Conservation (phyloP, 2,888 invertebrate genomes). For the Tricholauxania praeusta region DNA sequence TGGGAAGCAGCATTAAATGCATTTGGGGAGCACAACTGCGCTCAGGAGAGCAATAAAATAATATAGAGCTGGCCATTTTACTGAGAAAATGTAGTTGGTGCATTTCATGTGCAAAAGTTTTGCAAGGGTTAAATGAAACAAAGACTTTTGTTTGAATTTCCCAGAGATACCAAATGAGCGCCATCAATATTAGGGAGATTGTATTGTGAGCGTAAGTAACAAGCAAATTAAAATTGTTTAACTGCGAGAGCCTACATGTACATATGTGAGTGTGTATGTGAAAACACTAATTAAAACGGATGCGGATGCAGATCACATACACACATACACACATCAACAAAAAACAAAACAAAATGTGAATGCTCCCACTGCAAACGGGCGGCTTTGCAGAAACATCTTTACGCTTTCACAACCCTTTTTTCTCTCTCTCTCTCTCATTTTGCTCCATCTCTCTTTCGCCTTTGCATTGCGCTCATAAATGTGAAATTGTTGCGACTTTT, state of each 20-base stretch:
- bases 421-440: neutral
- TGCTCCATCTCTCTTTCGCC: neutral
- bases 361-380: slow-evolving; percentile 24
- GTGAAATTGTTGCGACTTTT: slow-evolving; percentile 6
- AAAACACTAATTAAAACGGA: slow-evolving; percentile 42
- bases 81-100: neutral
- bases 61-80: neutral
- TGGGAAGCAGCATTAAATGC: slow-evolving; percentile 8
- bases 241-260: slow-evolving; percentile 17
- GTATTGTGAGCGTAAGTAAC: neutral
- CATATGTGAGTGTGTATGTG: neutral
- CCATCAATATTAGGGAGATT: too few species aligned
- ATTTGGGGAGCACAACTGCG: neutral
- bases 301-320: slow-evolving; percentile 46
- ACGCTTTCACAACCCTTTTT: slow-evolving; percentile 3
- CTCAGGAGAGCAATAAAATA: neutral
- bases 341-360: neutral
- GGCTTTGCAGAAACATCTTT: slow-evolving; percentile 46
- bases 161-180: slow-evolving; percentile 16
- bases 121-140: slow-evolving; percentile 35
- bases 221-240: neutral
- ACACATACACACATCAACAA: slow-evolving; percentile 27
- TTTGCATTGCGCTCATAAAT: neutral
- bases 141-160: neutral
- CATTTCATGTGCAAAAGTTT: neutral